Conservation (phyloP, 2,888 invertebrate genomes). For the Phortica okadai region DNA sequence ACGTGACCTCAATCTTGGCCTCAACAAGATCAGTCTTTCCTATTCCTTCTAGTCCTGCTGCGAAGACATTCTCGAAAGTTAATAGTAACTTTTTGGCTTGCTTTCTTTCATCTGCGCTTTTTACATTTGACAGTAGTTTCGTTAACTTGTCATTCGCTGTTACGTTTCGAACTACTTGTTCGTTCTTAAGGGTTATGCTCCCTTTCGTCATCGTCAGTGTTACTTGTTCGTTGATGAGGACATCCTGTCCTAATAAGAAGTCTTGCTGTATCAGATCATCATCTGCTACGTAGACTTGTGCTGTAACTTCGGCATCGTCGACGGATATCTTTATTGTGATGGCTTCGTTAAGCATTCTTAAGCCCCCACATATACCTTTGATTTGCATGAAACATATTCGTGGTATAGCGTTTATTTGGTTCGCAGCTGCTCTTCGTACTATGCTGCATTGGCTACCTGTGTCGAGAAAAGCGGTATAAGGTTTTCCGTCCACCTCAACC, state of each 20-base stretch:
- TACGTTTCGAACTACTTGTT: constrained; percentile 14
- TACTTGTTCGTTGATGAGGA: no score
- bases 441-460: constrained; percentile 38
- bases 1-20: not conserved
- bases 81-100: no score
- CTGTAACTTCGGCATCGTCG: no score
- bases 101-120: no score
- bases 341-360: constrained; percentile 34
- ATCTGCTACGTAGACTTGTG: no score
- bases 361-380: constrained; percentile 37
- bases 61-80: no score
- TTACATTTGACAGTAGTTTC: constrained; percentile 4
- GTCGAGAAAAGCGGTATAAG: constrained; percentile 38
- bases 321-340: constrained; percentile 20
- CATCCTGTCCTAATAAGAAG: no score
- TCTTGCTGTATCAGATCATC: no score
- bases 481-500: constrained; percentile 16
- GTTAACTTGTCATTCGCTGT: constrained; percentile 16
- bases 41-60: constrained; percentile 34
- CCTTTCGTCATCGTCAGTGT: constrained; percentile 7
- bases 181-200: constrained; percentile 17
- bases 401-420: constrained; percentile 31
- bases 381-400: constrained; percentile 37
- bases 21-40: constrained; percentile 25
- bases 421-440: constrained; percentile 35